Conservation (phyloP, 2,113 vertebrate species). For the Fulmarus glacialis region DNA sequence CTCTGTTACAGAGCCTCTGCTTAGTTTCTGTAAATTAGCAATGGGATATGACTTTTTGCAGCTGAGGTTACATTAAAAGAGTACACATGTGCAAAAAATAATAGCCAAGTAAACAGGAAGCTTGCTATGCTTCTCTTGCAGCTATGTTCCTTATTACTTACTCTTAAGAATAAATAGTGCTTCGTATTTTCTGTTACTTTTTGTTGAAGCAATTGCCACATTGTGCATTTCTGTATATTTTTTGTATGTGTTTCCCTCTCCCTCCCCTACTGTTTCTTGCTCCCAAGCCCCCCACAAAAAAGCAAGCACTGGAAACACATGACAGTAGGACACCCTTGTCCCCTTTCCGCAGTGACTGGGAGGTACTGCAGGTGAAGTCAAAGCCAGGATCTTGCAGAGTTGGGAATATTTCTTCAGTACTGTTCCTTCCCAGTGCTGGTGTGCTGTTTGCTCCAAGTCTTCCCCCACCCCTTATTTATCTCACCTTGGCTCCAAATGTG, state of each 20-base stretch:
- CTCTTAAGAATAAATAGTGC: neutral
- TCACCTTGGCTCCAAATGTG: neutral
- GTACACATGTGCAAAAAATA: neutral
- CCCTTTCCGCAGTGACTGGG: neutral
- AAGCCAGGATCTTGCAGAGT: neutral
- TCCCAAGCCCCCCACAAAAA: neutral
- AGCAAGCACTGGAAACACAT: fast-evolving
- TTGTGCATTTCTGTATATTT: neutral
- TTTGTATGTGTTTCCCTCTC: neutral
- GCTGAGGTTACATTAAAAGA: neutral
- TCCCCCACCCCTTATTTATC: neutral
- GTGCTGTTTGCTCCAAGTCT: neutral
- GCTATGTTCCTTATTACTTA: neutral
- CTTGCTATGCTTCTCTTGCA: neutral
- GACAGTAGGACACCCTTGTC: neutral
- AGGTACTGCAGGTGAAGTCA: neutral
- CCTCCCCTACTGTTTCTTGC: neutral
- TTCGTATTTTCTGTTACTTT: neutral
- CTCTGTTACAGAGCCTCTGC: neutral
- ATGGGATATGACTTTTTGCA: neutral
- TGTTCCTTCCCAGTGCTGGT: neutral
- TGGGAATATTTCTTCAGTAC: neutral
- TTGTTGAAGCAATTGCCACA: neutral
- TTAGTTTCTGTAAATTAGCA: neutral
- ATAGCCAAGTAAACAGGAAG: neutral